Base-by-base conservation (phyloP, 2,113 vertebrate species). In the Nanorana parkeri region DNA sequence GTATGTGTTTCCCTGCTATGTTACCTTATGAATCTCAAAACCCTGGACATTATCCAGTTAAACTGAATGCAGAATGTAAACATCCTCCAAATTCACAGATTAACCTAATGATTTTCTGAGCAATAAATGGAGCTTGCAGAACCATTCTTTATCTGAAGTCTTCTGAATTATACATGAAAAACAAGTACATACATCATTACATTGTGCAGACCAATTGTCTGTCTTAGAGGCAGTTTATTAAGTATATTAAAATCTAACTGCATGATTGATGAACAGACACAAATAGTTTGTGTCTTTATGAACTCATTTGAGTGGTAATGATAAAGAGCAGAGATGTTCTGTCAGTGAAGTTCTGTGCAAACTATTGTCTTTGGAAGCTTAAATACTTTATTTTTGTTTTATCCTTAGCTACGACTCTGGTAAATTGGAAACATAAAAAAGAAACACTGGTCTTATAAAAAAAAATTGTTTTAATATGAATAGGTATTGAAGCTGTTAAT, bases 171-270 rank as follows among this genome's bases (percentile, higher is more conserved):
- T 47, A 47, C 11, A 47, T 47, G 8, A 8, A 47, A 47, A 47
- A 47, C 41, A 47, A 47, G 41, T 47, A 47, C 6, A 47, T 47
- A 47, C 41, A 47, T 47, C 41, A 47, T 47, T 47, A 47, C 41
- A 47, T n/a, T 47, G 41, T 47, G 68, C 47, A 54, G 68, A 54
- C 68, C 68, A 28, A 28, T 7, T 71, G 68, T 71, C 68, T 71
- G 68, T 54, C 23, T 71, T 71, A 23, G 6, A 26, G 68, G 23
- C 21, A 52, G 68, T 71, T 71, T 71, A 69, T 69, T 69, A 71
- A 19, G 54, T 54, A 47, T 54, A 71, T 71, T 26, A 71, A 71
- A 71, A 71, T 54, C 47, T 71, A 23, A 71, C 24, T 54, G 23
- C 7, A 71, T 54, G 47, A 51, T 71, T 54, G 26, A 26, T 71